Percentiles rank a stretch among this genome's conserved stretches.
phyloP scores from a whole-genome alignment of 37 sponge, comb jelly and placozoan species.

The Ephydatia muelleri region DNA sequence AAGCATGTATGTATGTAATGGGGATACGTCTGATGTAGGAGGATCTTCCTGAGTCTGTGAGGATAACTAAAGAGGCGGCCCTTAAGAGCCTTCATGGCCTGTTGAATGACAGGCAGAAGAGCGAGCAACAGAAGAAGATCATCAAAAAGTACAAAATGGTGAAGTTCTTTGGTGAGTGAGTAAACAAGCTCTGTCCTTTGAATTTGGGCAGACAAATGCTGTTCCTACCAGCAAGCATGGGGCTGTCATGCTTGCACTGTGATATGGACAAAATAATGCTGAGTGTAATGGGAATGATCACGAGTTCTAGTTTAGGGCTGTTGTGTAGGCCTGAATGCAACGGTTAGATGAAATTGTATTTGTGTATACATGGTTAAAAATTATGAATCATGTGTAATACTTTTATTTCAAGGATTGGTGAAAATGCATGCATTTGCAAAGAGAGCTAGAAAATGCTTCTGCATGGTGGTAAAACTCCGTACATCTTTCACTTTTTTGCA shows the following conservation, averaged over 20 bases:
- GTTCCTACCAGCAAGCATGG: not conserved
- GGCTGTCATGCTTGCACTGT: not conserved
- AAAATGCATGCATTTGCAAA: not conserved
- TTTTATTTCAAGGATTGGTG: not conserved
- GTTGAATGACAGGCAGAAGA: not conserved
- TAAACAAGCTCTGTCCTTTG: not conserved
- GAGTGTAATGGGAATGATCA: too few species aligned
- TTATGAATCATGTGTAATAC: too few species aligned
- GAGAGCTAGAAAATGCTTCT: not conserved
- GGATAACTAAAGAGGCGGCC: slow-evolving; percentile 35
- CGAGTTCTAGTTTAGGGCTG: too few species aligned
- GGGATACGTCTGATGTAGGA: slow-evolving; percentile 36
- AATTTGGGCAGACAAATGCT: not conserved
- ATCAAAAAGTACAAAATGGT: slow-evolving; percentile 52
- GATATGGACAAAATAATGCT: slow-evolving; percentile 5
- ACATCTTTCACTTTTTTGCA: not conserved
- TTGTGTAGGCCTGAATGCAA: too few species aligned
- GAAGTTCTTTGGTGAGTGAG: slow-evolving; percentile 50
- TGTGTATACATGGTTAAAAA: not conserved
- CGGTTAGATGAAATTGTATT: not conserved
- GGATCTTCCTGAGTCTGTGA: slow-evolving; percentile 50
- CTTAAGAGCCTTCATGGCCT: slow-evolving; percentile 19
- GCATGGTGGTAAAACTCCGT: not conserved
- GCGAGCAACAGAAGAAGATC: slow-evolving; percentile 7
- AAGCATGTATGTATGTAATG: too few species aligned